Conservation (phyloP, 2,113 vertebrate species). For the Lepisosteus oculatus region DNA sequence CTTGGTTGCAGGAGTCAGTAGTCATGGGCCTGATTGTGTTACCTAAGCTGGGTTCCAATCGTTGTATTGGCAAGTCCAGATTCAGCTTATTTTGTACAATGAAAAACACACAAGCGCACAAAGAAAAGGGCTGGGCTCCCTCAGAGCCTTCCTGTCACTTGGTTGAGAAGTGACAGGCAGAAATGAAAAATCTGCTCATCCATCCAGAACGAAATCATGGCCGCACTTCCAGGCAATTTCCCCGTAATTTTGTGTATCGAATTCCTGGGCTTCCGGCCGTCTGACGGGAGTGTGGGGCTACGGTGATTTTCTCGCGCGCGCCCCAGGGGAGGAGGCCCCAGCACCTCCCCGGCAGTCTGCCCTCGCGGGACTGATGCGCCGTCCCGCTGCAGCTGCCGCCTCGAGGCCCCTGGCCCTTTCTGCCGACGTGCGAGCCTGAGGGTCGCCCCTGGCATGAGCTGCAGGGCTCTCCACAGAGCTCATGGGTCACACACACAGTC, state of each 20-base stretch:
- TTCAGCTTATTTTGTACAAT: background rate
- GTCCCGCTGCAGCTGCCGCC: slow-evolving; percentile 32
- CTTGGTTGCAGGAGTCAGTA: too few species aligned
- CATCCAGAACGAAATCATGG: slow-evolving; percentile 64
- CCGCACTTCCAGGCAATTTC: slow-evolving; percentile 68
- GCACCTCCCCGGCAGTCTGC: slow-evolving; percentile 41
- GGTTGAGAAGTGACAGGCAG: slow-evolving; percentile 58
- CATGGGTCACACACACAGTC: slow-evolving; percentile 12
- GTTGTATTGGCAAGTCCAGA: too few species aligned
- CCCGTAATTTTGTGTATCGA: slow-evolving; percentile 63
- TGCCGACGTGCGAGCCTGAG: slow-evolving; percentile 2
- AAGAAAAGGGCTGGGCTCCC: slow-evolving; percentile 1
- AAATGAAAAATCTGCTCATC: slow-evolving; percentile 59
- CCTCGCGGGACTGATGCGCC: slow-evolving; percentile 37
- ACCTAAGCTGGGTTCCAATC: too few species aligned
- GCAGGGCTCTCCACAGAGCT: slow-evolving; percentile 23
- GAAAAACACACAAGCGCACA: background rate
- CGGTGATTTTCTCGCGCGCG: slow-evolving; percentile 8
- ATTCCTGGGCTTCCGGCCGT: slow-evolving; percentile 42
- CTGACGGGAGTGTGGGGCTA: slow-evolving; percentile 12
- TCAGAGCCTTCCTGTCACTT: slow-evolving; percentile 15
- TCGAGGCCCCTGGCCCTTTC: background rate
- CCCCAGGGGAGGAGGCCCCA: slow-evolving; percentile 35
- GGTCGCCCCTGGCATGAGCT: slow-evolving; percentile 35
- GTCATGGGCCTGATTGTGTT: too few species aligned